Evolutionary conservation across 2,888 invertebrate species (phyloP), one percentile per base, ranked within the genome.

Genomic region (Drosophila prolongata): DNA sequence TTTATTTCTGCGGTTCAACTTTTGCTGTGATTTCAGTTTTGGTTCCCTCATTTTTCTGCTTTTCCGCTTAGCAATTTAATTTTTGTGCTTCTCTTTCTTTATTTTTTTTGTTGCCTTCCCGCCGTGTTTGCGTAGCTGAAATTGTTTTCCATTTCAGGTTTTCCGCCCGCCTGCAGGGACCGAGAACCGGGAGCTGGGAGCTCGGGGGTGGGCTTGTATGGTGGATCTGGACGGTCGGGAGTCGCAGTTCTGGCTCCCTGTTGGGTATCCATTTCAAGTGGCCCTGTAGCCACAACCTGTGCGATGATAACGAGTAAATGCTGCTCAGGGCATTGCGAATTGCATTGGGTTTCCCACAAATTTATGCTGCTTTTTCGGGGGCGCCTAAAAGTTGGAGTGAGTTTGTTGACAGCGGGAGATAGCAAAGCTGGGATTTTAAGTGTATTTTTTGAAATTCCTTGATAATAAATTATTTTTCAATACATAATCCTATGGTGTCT

Each of bases 111-210:
- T 64, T 56, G 38, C 37, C 43, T 50, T 60, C 71, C 35, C 68
- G 65, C 40, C 69, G 69, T 87, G 82, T 87, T 83, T 83, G 88
- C 86, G 67, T 74, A 69, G 76, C 71, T 86, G 76, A 83, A 83
- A 88, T 88, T 86, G 88, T 88, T 88, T 87, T 83, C 88, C 77
- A 88, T 87, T 83, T 88, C 80, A 86, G 88, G 83, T 85, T 77
- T 66, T 46, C 71, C 64, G 70, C 71, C 64, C 54, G 58, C 56
- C 56, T 72, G 54, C 40, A 38, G 78, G 61, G 47, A 60, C 55
- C 24, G 16, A 69, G 38, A 56, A 46, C n/a, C 10, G 13, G 42
- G 43, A 19, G 62, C 47, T 54, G 40, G 34, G 35, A 19, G 43
- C 57, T 38, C n/a, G 19, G 38, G 46, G 37, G 35, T 35, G 35